A percentile compares a stretch with the other conserved stretches of the same genome.
Evolutionary conservation across 2,888 invertebrate species (phyloP).

Genomic region (Trachelus iudaicus): DNA sequence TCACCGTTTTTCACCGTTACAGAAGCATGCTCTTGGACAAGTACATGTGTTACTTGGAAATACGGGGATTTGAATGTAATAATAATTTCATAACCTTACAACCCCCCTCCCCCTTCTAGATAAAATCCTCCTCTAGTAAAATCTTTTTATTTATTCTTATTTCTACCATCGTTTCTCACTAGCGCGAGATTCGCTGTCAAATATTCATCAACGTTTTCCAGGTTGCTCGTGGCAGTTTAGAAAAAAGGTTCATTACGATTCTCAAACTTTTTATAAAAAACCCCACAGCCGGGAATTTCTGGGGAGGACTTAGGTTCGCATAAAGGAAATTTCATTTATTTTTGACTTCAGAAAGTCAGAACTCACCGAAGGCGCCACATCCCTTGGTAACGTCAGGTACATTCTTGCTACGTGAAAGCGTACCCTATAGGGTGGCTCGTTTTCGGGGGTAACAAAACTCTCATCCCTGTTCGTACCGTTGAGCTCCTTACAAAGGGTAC

Average conservation of each 20-base stretch:
- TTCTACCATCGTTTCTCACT: slow-evolving; percentile 10
- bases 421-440: slow-evolving; percentile 71
- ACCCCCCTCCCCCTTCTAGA: not conserved
- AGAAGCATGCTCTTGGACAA: not conserved
- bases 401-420: slow-evolving; percentile 74
- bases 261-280: not conserved
- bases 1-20: no score
- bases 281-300: not conserved
- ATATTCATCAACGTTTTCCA: slow-evolving; percentile 14
- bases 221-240: not conserved
- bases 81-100: not conserved
- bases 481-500: slow-evolving; percentile 76
- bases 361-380: slow-evolving; percentile 69
- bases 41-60: not conserved
- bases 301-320: not conserved
- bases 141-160: not conserved
- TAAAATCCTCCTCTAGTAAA: no score
- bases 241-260: not conserved
- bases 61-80: not conserved
- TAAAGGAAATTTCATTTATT: not conserved
- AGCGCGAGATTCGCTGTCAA: slow-evolving; percentile 8
- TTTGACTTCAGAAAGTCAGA: slow-evolving; percentile 23
- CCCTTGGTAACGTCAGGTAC: slow-evolving; percentile 69
- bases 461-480: slow-evolving; percentile 69
- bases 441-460: slow-evolving; percentile 52